phyloP scores from a whole-genome alignment of 2,797 vertebrate genomes.

The Margarornis squamiger region DNA sequence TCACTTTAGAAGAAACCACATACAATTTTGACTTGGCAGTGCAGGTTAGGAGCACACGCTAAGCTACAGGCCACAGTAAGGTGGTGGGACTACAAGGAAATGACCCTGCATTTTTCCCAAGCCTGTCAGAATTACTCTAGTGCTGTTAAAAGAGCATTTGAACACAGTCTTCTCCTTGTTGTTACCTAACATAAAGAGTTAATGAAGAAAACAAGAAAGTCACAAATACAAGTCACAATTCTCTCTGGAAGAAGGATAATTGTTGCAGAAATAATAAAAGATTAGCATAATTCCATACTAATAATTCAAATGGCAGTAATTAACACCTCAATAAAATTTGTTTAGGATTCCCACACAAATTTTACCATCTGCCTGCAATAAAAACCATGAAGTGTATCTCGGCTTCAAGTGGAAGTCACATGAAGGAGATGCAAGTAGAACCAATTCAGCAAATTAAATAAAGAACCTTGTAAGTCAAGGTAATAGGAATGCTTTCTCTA shows the following conservation, averaged over 20 bases:
- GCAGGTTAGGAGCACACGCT: not conserved
- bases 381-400: constrained; percentile 32
- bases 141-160: not conserved
- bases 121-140: not conserved
- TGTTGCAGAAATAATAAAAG: constrained; percentile 16
- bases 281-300: not conserved
- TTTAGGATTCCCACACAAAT: constrained; percentile 24
- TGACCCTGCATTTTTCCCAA: not conserved
- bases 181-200: not conserved
- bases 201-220: constrained; percentile 25
- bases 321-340: constrained; percentile 24
- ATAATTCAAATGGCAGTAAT: constrained; percentile 36
- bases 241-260: constrained; percentile 6
- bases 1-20: not conserved
- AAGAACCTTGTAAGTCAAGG: constrained; percentile 29
- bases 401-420: constrained; percentile 38
- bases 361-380: constrained; percentile 26
- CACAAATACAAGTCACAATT: constrained; percentile 6
- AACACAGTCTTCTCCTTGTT: not conserved
- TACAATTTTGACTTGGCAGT: not conserved
- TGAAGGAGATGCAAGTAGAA: constrained; percentile 30
- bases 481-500: not conserved
- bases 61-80: not conserved
- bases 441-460: constrained; percentile 34
- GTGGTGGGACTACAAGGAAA: not conserved